These are phyloP conservation scores for Seira ritae DNA, from an alignment of 2,888 invertebrate genomes.

Conservation along the genomic window DNA sequence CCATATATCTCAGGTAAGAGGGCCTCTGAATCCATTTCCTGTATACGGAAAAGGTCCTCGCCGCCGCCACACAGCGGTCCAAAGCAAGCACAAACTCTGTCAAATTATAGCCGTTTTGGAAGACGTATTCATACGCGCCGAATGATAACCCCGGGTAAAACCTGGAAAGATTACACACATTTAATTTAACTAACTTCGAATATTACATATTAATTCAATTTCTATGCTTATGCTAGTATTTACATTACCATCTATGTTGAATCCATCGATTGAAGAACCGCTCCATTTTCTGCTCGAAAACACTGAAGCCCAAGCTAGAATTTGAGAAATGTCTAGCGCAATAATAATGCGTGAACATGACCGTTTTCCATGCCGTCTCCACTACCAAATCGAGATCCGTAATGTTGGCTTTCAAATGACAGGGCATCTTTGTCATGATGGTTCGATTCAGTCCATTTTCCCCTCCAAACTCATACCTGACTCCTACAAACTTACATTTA, in stretches of 20 bases:
- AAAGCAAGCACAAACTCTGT: constrained; percentile 47
- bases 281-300: constrained; percentile 64
- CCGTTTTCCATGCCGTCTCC: constrained; percentile 67
- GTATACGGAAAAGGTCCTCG: constrained; percentile 58
- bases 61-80: constrained; percentile 66
- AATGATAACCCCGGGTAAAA: constrained; percentile 62
- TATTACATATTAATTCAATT: not conserved
- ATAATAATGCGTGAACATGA: constrained; percentile 67
- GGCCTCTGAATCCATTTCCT: constrained; percentile 62
- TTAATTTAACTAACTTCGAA: too few species aligned
- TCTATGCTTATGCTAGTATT: not conserved
- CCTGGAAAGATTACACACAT: constrained; percentile 35
- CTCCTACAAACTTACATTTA: constrained; percentile 30
- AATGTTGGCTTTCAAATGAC: constrained; percentile 51
- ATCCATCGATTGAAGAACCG: constrained; percentile 67
- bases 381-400: constrained; percentile 56
- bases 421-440: constrained; percentile 48
- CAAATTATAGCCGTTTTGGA: constrained; percentile 64
- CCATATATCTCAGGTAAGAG: constrained; percentile 40
- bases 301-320: constrained; percentile 44
- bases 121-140: constrained; percentile 61
- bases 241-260: constrained; percentile 61
- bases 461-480: constrained; percentile 29
- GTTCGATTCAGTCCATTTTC: constrained; percentile 22
- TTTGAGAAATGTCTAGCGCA: constrained; percentile 63